Percentiles rank a stretch among this genome's conserved stretches.
These are phyloP conservation scores for Lophochroa leadbeateri DNA, from an alignment of 2,113 vertebrate species.

Conservation along the genomic window DNA sequence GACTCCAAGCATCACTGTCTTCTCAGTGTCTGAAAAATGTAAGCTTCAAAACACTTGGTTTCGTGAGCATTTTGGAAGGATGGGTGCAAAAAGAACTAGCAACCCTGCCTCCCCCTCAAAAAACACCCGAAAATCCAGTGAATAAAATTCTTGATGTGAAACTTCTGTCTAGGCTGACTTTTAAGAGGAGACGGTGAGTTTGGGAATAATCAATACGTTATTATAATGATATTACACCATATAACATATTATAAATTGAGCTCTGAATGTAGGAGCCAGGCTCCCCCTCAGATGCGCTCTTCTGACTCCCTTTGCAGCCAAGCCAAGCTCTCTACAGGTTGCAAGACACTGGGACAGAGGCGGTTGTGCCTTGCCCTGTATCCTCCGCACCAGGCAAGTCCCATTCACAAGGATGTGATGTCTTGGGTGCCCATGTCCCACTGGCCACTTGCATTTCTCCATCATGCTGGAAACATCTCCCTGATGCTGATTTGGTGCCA, in stretches of 20 bases:
- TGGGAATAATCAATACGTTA: neutral
- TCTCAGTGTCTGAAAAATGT: neutral
- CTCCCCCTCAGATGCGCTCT: neutral
- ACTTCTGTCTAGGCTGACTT: neutral
- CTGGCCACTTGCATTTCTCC: neutral
- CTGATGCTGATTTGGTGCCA: neutral
- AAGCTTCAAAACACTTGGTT: neutral
- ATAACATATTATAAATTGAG: neutral
- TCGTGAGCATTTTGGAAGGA: neutral
- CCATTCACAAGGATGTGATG: neutral
- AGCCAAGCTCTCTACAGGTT: neutral
- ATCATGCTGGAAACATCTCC: neutral
- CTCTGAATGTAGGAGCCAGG: neutral
- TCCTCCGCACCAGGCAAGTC: neutral
- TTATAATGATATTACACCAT: neutral
- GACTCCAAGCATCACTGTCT: neutral
- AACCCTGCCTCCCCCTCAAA: neutral
- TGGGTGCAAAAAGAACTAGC: neutral
- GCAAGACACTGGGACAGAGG: neutral
- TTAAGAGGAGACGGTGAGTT: neutral
- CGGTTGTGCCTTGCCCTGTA: fast-evolving
- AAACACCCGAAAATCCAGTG: neutral
- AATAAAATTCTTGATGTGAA: neutral
- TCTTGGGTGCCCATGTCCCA: neutral
- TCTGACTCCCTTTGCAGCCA: neutral